Evolutionary conservation across 2,797 vertebrate species (phyloP).

Genomic region (Aeoliscus strigatus): DNA sequence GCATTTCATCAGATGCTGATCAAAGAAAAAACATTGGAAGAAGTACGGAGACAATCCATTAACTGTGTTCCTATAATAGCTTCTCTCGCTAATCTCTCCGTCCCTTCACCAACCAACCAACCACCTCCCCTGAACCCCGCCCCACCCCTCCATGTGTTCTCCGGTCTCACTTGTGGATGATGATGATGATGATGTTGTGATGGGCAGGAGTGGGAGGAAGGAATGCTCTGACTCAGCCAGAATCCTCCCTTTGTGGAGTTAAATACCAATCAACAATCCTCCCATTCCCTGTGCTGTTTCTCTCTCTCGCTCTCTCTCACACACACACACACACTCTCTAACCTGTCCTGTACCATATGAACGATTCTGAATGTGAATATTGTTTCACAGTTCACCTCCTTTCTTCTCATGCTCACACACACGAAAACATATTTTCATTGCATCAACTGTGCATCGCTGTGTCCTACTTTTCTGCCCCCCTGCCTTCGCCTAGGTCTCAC

Average conservation of each 20-base stretch:
- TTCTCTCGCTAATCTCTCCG: conserved; percentile 35
- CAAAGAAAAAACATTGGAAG: conserved; percentile 34
- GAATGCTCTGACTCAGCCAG: conserved; percentile 59
- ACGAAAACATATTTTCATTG: conserved; percentile 36
- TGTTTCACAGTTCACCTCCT: not conserved
- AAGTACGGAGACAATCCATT: conserved; percentile 46
- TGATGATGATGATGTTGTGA: too few species aligned
- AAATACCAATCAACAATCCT: conserved; percentile 56
- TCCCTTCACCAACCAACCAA: conserved; percentile 9
- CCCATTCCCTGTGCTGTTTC: too few species aligned
- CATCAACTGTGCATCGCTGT: too few species aligned
- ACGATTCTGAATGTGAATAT: too few species aligned
- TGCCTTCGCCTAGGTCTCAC: conserved; percentile 8
- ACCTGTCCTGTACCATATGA: too few species aligned
- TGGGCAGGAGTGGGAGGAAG: conserved; percentile 57
- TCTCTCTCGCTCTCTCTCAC: too few species aligned
- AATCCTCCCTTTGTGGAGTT: conserved; percentile 56
- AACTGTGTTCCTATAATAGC: conserved; percentile 29
- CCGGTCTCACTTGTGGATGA: conserved; percentile 39
- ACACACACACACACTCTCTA: too few species aligned
- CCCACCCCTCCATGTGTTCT: conserved; percentile 9
- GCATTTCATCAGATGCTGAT: conserved; percentile 15
- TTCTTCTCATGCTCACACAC: conserved; percentile 12
- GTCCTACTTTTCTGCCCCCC: conserved; percentile 44
- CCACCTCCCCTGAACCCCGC: not conserved